Percentiles rank a stretch among this genome's conserved stretches.
Evolutionary conservation across 2,113 vertebrate genomes (phyloP).

Genomic region (Neoarius graeffei): DNA sequence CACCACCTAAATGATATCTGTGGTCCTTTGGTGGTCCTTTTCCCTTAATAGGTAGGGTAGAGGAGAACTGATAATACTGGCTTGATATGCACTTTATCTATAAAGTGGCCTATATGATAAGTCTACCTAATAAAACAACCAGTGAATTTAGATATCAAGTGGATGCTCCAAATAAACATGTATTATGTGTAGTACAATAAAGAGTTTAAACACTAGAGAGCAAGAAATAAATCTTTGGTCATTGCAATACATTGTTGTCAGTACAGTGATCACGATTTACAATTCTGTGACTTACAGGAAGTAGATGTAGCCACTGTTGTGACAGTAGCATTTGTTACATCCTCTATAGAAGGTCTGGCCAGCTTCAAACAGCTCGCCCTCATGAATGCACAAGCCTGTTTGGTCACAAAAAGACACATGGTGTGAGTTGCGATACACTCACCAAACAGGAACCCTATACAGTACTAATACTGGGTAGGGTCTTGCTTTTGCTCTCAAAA

Average conservation of each 20-base stretch:
- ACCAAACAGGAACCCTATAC: background rate
- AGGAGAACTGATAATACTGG: no score
- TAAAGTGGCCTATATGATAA: no score
- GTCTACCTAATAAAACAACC: no score
- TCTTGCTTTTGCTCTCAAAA: background rate
- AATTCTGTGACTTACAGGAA: conserved; percentile 38
- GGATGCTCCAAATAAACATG: no score
- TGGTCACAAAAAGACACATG: background rate
- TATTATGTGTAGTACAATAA: no score
- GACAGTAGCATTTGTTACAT: conserved; percentile 58
- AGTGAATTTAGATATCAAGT: no score
- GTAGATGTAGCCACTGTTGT: conserved; percentile 49
- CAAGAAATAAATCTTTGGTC: background rate
- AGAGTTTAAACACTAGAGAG: background rate
- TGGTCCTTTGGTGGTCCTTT: no score
- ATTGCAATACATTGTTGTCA: background rate
- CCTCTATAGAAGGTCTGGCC: conserved; percentile 52
- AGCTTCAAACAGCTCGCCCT: conserved; percentile 40
- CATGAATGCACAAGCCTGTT: conserved; percentile 47
- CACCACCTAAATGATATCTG: background rate
- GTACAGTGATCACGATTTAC: background rate
- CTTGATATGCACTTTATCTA: no score
- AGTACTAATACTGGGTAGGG: background rate
- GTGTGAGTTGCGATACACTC: background rate
- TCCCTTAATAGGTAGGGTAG: no score